These are phyloP conservation scores for Salvelinus namaycush DNA, from an alignment of 2,113 vertebrate species.

Conservation along the genomic window DNA sequence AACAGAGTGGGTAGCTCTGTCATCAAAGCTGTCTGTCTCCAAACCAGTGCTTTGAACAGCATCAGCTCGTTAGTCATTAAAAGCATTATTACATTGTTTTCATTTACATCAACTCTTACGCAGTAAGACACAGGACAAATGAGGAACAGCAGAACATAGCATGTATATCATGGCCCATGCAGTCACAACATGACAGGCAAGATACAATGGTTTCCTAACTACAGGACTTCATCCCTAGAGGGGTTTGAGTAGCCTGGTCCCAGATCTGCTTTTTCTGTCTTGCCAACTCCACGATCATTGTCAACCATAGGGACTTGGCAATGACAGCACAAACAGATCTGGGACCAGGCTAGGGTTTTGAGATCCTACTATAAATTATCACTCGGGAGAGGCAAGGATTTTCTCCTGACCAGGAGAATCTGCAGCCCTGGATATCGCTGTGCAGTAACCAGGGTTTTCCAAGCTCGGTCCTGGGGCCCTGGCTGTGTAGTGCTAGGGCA, in stretches of 20 bases:
- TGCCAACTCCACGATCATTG: too few species aligned
- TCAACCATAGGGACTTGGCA: too few species aligned
- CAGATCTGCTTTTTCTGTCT: too few species aligned
- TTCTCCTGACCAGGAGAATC: background rate
- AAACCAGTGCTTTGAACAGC: slow-evolving; percentile 29
- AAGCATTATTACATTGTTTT: slow-evolving; percentile 20
- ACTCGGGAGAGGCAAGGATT: background rate
- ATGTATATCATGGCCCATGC: background rate
- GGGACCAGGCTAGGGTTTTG: background rate
- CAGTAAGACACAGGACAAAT: slow-evolving; percentile 14
- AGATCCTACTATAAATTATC: background rate
- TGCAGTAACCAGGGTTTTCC: background rate
- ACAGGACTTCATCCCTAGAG: background rate
- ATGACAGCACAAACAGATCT: too few species aligned
- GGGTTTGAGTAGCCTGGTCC: too few species aligned
- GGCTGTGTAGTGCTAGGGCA: too few species aligned
- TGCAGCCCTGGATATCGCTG: slow-evolving; percentile 4
- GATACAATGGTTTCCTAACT: background rate
- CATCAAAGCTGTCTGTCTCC: too few species aligned
- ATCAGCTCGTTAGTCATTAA: slow-evolving; percentile 10
- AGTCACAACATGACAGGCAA: slow-evolving; percentile 13
- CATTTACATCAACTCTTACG: slow-evolving; percentile 15
- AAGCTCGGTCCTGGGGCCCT: too few species aligned
- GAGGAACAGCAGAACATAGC: slow-evolving; percentile 7
- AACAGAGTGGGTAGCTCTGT: too few species aligned